Conservation (phyloP, 2,888 invertebrate species). For the Drosophila affinis region DNA sequence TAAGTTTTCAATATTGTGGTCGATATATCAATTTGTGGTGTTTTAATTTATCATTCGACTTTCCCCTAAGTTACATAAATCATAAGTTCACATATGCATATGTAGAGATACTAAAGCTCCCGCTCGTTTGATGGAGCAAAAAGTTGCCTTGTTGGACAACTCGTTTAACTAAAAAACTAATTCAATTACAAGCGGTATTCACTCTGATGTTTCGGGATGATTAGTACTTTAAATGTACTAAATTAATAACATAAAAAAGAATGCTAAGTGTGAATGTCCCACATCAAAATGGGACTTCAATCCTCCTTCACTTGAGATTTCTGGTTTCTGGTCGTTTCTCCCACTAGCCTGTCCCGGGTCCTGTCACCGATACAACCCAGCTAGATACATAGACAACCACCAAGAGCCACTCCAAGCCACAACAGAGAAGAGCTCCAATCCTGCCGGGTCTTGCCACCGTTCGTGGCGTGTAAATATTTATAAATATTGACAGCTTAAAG, state of each 20-base stretch:
- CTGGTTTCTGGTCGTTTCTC: neutral
- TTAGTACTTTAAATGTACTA: neutral
- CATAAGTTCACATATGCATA: too few species aligned
- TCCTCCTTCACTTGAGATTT: neutral
- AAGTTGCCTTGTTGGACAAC: too few species aligned
- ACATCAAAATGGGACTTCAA: neutral
- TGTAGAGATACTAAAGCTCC: too few species aligned
- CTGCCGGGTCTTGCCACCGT: slow-evolving; percentile 5
- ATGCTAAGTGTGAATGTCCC: neutral
- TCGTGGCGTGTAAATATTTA: slow-evolving; percentile 71
- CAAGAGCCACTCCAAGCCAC: slow-evolving; percentile 20
- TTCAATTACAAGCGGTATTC: too few species aligned
- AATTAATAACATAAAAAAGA: neutral
- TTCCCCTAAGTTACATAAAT: too few species aligned
- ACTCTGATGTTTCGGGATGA: too few species aligned
- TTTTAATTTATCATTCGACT: too few species aligned
- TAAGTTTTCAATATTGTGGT: too few species aligned
- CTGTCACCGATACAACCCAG: slow-evolving; percentile 20
- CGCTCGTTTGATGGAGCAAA: too few species aligned
- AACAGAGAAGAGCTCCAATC: slow-evolving; percentile 7
- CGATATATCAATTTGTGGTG: too few species aligned
- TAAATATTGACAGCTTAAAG: slow-evolving; percentile 78
- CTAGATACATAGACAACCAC: slow-evolving; percentile 10
- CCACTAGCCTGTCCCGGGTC: slow-evolving; percentile 9
- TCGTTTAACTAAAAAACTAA: too few species aligned